A percentile compares a stretch with the other conserved stretches of the same genome.
These are phyloP conservation scores for Poecilia latipinna DNA, from an alignment of 2,113 vertebrate genomes.

Conservation along the genomic window DNA sequence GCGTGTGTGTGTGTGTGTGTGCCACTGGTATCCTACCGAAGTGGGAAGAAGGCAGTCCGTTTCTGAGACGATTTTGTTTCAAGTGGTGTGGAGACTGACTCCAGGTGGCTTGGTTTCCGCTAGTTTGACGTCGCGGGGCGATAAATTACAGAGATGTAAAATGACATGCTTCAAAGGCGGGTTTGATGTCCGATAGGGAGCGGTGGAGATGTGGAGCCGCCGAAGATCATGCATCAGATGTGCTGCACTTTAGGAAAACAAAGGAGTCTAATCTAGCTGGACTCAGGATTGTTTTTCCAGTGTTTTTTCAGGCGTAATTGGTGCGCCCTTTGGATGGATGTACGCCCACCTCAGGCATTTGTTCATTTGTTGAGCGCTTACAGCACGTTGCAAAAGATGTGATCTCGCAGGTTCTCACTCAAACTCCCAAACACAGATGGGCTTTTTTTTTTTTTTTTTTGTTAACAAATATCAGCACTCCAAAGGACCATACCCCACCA, in stretches of 20 bases:
- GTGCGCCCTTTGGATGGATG: constrained; percentile 34
- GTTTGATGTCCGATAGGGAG: constrained; percentile 42
- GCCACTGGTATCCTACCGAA: constrained; percentile 29
- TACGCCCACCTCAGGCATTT: constrained; percentile 8
- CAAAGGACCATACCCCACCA: constrained; percentile 30
- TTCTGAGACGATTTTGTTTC: constrained; percentile 61
- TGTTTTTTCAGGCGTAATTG: constrained; percentile 24
- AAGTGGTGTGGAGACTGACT: constrained; percentile 65
- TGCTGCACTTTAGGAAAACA: constrained; percentile 2
- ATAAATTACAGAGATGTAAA: constrained; percentile 60
- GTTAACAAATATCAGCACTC: constrained; percentile 30
- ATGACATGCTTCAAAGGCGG: constrained; percentile 59
- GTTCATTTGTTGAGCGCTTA: constrained; percentile 32
- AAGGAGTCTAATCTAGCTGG: constrained; percentile 3
- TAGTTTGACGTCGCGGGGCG: constrained; percentile 33
- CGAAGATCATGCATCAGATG: constrained; percentile 31
- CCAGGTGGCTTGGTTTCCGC: constrained; percentile 52
- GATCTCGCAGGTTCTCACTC: constrained; percentile 9
- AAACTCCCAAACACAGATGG: constrained; percentile 21
- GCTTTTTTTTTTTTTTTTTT: constrained; percentile 29
- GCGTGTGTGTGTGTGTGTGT: constrained; percentile 34
- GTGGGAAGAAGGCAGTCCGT: constrained; percentile 62
- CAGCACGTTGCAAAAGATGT: constrained; percentile 25
- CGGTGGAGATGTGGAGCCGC: constrained; percentile 27
- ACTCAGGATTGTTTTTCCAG: constrained; percentile 31